Base-by-base conservation (phyloP, 2,888 invertebrate species). In the Erebia palarica region DNA sequence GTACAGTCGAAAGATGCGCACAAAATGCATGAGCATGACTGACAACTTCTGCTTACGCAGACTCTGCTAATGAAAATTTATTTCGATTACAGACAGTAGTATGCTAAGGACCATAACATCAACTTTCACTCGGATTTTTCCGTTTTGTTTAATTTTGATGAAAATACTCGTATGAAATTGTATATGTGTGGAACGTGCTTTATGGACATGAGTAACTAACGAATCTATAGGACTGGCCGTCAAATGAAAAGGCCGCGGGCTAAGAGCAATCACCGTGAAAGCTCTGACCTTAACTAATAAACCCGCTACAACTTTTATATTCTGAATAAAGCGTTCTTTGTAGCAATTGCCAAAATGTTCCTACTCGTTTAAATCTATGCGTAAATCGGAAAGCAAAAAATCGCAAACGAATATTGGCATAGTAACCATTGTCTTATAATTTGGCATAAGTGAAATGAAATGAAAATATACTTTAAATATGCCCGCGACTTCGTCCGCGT, bases 231-330 rank as follows among this genome's bases (percentile, higher is more conserved):
- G 75, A 68, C 65, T 59, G 75, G 64, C 67, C 68, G 74, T 75
- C 75, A 72, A 75, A 75, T 80, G 80, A 81, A 78, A 75, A 74
- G 73, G 79, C 79, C 76, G 76, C 76, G 72, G 79, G 80, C 79
- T 69, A 76, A 79, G 82, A 81, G 82, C 84, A 88, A 89, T 89
- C 86, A 88, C 80, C 78, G 80, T 84, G 81, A 89, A 86, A 87
- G 87, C 84, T 80, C 67, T 77, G 81, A 81, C 81, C 80, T 81
- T 82, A 80, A 82, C 84, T 78, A 78, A 77, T 84, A 79, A 79
- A 80, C 81, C 80, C 80, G 70, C 73, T 71, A 77, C 70, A 73
- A 78, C 78, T 77, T 77, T 77, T 78, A 81, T 81, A 80, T 79
- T 79, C 81, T 81, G 84, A 83, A 86, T 81, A 82, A 81, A 82